A percentile compares a stretch with the other conserved stretches of the same genome.
Conservation (phyloP, 2,797 vertebrate species). For the Eulemur mongoz region DNA sequence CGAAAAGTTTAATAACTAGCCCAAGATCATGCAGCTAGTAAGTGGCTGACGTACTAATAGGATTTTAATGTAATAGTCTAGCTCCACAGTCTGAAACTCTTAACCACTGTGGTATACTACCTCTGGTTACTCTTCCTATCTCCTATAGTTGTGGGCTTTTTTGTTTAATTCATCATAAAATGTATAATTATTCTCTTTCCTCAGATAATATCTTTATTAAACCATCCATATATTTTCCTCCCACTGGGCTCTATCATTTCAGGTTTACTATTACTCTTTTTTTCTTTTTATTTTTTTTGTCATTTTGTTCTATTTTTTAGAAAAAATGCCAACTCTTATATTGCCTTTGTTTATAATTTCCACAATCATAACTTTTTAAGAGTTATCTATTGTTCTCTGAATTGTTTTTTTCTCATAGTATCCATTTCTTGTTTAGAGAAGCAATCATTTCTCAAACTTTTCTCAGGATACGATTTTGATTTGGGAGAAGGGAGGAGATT, state of each 20-base stretch:
- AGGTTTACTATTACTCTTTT: background rate
- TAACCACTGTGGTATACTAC: background rate
- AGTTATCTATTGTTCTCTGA: background rate
- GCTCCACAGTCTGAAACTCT: background rate
- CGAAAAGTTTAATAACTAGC: background rate
- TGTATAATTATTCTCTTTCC: background rate
- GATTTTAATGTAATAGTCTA: background rate
- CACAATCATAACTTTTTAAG: slow-evolving; percentile 31
- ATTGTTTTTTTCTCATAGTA: background rate
- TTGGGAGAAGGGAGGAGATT: background rate
- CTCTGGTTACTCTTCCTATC: background rate
- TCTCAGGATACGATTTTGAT: background rate
- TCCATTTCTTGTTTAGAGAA: background rate
- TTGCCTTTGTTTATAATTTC: slow-evolving; percentile 4
- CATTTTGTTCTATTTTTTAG: background rate
- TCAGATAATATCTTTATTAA: background rate
- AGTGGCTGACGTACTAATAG: background rate
- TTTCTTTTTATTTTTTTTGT: background rate
- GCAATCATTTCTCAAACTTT: background rate
- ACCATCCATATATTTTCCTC: background rate
- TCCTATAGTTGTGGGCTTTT: background rate
- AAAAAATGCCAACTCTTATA: background rate
- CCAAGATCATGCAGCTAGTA: background rate
- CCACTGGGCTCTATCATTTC: background rate
- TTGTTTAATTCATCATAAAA: background rate